phyloP scores from a whole-genome alignment of 2,888 invertebrate genomes.

The Myopa tessellatipennis region DNA sequence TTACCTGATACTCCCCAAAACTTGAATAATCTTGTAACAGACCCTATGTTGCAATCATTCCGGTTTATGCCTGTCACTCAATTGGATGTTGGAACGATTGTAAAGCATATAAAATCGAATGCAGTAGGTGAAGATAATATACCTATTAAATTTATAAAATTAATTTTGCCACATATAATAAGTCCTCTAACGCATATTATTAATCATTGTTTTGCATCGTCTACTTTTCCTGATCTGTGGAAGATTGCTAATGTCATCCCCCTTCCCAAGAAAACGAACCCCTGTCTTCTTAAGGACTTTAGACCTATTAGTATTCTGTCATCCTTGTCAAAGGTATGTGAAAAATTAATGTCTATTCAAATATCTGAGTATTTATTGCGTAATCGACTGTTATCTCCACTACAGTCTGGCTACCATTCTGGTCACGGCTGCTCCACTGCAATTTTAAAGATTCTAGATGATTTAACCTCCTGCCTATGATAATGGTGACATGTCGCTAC shows the following conservation, averaged over 20 bases:
- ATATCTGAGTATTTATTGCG: background rate
- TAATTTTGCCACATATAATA: no score
- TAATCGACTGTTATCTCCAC: background rate
- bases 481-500: background rate
- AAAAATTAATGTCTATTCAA: no score
- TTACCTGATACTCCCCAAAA: background rate
- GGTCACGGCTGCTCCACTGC: background rate
- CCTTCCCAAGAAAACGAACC: background rate
- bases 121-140: background rate
- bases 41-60: background rate
- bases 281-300: background rate
- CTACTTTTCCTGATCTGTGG: background rate
- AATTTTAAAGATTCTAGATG: background rate
- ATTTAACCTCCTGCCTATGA: background rate
- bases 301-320: background rate
- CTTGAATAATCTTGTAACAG: background rate
- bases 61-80: background rate
- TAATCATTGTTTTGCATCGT: no score
- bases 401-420: background rate
- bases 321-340: background rate
- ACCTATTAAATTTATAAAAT: constrained; percentile 1
- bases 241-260: background rate
- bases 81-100: background rate
- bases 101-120: background rate
- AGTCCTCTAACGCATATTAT: no score